These are phyloP conservation scores for Bombus sibiricus DNA, from an alignment of 1,140 invertebrate genomes.

Conservation along the genomic window DNA sequence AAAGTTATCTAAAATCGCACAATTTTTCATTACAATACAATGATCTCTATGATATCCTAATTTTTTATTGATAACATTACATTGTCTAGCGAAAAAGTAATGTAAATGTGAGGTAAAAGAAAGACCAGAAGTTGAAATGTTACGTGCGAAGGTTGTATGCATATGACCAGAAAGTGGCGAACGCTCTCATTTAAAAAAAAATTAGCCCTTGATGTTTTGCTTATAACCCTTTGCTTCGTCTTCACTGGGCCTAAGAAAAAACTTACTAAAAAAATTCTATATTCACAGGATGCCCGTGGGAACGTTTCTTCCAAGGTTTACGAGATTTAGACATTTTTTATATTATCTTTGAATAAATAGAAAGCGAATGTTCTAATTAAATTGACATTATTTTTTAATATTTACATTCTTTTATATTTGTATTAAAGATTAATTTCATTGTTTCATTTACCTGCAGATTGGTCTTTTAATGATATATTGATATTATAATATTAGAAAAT, in stretches of 20 bases:
- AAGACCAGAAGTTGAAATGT: background rate
- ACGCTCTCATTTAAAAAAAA: slow-evolving; percentile 45
- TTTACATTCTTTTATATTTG: background rate
- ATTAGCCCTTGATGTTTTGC: slow-evolving; percentile 34
- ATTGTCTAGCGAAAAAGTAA: background rate
- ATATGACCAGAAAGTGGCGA: slow-evolving; percentile 39
- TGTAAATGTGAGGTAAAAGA: background rate
- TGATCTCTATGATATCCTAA: background rate
- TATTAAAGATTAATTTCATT: too few species aligned
- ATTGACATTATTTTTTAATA: background rate
- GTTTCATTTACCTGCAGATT: background rate
- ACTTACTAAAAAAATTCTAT: slow-evolving; percentile 57
- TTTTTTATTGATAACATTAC: too few species aligned
- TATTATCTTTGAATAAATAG: background rate
- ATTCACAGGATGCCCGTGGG: slow-evolving; percentile 58
- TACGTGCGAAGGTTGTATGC: background rate
- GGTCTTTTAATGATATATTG: too few species aligned
- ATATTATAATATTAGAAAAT: too few species aligned
- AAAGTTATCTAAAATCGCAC: too few species aligned
- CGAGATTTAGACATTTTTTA: background rate
- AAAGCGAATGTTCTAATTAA: background rate
- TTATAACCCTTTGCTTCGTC: slow-evolving; percentile 56
- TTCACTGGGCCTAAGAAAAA: slow-evolving; percentile 38
- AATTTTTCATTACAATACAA: background rate
- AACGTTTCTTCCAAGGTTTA: slow-evolving; percentile 31